Percentiles rank a stretch among this genome's conserved stretches.
Evolutionary conservation across 2,888 invertebrate genomes (phyloP).

Genomic region (Polymixis flavicincta): DNA sequence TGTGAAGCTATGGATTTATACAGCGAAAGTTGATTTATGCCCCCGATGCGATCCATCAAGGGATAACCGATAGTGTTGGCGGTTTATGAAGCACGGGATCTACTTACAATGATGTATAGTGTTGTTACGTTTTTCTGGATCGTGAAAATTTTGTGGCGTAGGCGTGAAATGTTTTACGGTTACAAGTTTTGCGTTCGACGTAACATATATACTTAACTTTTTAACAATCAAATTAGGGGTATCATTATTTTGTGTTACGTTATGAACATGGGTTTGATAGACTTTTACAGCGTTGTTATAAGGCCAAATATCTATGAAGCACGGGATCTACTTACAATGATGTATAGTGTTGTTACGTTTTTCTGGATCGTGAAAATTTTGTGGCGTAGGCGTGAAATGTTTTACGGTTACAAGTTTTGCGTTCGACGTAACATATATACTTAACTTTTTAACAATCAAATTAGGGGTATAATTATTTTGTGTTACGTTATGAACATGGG

Average conservation of each 20-base stretch:
- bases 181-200: not conserved
- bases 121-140: conserved; percentile 55
- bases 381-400: conserved; percentile 19
- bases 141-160: conserved; percentile 15
- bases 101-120: conserved; percentile 63
- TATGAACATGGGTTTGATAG: not conserved
- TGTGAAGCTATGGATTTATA: conserved; percentile 74
- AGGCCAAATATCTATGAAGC: too few species aligned
- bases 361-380: conserved; percentile 31
- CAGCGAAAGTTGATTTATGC: conserved; percentile 75
- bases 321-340: conserved; percentile 64
- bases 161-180: conserved; percentile 18
- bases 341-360: conserved; percentile 61
- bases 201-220: not conserved
- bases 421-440: not conserved
- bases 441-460: not conserved
- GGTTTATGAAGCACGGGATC: conserved; percentile 59
- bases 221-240: not conserved
- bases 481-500: not conserved
- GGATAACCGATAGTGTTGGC: conserved; percentile 72
- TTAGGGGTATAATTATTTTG: not conserved
- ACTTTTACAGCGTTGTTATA: not conserved
- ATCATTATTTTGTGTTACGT: not conserved
- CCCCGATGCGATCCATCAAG: conserved; percentile 74
- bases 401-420: conserved; percentile 1